Conservation (phyloP, 2,113 vertebrate species). For the Candoia aspera region DNA sequence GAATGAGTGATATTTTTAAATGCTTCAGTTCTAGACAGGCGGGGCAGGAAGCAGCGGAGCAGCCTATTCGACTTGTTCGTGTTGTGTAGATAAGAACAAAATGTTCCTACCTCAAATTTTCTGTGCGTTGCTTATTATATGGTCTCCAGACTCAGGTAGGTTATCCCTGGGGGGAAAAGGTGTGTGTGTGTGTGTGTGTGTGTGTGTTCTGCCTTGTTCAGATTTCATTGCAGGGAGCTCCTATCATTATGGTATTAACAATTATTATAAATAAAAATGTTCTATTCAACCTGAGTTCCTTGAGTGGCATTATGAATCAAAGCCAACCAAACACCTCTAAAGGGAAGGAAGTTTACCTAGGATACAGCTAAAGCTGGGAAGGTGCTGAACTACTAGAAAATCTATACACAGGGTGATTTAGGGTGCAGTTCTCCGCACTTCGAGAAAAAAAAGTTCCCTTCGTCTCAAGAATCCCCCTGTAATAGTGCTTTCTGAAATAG, state of each 20-base stretch:
- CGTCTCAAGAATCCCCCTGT: not conserved
- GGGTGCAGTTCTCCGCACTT: not conserved
- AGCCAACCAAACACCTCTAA: not conserved
- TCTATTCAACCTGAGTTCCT: not conserved
- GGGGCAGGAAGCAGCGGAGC: not conserved
- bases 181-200: too few species aligned
- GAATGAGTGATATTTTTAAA: conserved; percentile 2
- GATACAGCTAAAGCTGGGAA: not conserved
- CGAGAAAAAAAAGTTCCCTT: not conserved
- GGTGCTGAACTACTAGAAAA: not conserved
- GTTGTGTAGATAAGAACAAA: not conserved
- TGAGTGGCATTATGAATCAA: not conserved
- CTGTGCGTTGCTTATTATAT: too few species aligned
- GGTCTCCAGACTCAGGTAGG: not conserved
- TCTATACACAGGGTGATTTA: not conserved
- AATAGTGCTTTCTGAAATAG: not conserved
- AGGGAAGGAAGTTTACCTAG: too few species aligned
- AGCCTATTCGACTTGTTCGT: not conserved
- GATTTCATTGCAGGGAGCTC: not conserved
- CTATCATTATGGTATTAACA: not conserved
- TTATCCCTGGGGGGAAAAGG: not conserved
- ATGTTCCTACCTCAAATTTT: not conserved
- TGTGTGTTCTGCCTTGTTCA: not conserved
- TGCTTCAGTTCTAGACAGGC: not conserved
- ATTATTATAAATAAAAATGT: not conserved